A percentile compares a stretch with the other conserved stretches of the same genome.
phyloP scores from a whole-genome alignment of 2,113 vertebrate genomes.

The Gymnorhina tibicen region DNA sequence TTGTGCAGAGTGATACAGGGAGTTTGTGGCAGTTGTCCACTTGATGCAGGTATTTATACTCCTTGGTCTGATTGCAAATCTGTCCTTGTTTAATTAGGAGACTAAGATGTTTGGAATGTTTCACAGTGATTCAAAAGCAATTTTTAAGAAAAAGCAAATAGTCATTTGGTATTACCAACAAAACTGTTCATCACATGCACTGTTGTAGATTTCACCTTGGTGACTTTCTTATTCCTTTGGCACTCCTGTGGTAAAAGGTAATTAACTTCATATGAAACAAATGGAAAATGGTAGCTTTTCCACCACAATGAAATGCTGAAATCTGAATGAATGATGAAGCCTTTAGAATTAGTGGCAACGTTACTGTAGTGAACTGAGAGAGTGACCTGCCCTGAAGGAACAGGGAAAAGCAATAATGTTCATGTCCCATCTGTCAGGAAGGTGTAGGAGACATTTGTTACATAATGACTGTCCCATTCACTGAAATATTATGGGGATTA shows the following conservation, averaged over 20 bases:
- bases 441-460: conserved; percentile 45
- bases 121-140: background rate
- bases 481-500: conserved; percentile 61
- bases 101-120: background rate
- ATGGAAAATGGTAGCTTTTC: conserved; percentile 44
- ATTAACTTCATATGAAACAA: conserved; percentile 18
- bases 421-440: conserved; percentile 53
- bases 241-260: conserved; percentile 14
- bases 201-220: background rate
- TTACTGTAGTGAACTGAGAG: conserved; percentile 21
- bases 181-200: background rate
- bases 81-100: background rate
- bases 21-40: background rate
- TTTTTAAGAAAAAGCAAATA: background rate
- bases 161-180: background rate
- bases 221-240: background rate
- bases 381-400: conserved; percentile 51
- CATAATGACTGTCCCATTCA: conserved; percentile 37
- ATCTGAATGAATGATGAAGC: conserved; percentile 36
- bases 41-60: background rate
- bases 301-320: conserved; percentile 40
- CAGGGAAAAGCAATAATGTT: conserved; percentile 46
- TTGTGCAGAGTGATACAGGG: background rate
- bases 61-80: background rate
- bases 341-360: conserved; percentile 42